Percentiles rank a stretch among this genome's conserved stretches.
These are phyloP conservation scores for Calidris pugnax DNA, from an alignment of 2,113 vertebrate genomes.

Conservation along the genomic window DNA sequence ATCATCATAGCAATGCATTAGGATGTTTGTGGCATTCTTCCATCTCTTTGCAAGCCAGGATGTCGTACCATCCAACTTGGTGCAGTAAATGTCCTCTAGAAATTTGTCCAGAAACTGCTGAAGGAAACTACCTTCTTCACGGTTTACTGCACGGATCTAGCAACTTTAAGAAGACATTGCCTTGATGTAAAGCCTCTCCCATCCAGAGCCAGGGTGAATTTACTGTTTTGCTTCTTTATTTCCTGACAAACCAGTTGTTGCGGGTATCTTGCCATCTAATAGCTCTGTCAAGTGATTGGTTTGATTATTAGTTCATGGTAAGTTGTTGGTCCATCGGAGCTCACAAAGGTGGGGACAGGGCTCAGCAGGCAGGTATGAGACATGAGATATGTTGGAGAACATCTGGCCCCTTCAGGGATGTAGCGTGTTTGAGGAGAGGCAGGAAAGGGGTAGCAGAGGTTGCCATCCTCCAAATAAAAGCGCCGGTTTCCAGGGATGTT, in stretches of 20 bases:
- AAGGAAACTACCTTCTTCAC: neutral
- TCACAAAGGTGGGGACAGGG: neutral
- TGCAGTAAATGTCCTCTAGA: neutral
- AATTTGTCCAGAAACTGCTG: neutral
- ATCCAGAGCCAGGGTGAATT: neutral
- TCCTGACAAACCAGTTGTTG: neutral
- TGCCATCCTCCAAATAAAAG: neutral
- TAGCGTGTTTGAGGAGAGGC: neutral
- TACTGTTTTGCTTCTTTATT: neutral
- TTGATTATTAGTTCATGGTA: neutral
- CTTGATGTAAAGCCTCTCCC: neutral
- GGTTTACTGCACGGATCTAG: neutral
- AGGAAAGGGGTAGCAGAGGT: neutral
- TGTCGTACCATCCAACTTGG: accelerated
- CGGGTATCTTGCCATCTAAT: neutral
- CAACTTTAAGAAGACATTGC: neutral
- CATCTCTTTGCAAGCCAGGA: neutral
- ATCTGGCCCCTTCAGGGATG: neutral
- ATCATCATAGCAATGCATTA: neutral
- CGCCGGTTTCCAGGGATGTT: neutral
- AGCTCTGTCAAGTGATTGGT: neutral
- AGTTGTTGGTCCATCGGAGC: neutral
- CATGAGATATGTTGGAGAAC: neutral
- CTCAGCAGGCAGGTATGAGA: neutral
- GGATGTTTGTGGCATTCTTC: neutral